Conservation (phyloP, 1,140 invertebrate species). For the Babylonia areolata region DNA sequence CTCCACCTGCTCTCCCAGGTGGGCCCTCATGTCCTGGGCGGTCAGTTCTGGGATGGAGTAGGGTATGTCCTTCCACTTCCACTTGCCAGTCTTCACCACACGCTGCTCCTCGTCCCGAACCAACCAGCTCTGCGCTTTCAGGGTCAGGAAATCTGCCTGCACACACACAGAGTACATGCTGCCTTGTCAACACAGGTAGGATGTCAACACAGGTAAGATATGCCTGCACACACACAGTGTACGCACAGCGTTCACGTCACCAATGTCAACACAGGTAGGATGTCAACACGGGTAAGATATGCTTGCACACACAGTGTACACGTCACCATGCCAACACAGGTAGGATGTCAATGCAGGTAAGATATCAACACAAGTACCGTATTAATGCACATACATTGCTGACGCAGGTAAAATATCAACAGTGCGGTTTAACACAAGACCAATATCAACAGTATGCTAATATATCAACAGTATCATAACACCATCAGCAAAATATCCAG, state of each 20-base stretch:
- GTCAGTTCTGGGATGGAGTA: not conserved
- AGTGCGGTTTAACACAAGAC: no score
- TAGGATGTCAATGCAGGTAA: no score
- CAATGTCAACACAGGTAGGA: no score
- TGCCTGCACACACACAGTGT: not conserved
- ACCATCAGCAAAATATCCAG: no score
- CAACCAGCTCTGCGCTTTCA: not conserved
- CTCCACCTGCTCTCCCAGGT: not conserved
- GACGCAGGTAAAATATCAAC: no score
- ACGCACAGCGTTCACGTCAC: no score
- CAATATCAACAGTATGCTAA: no score
- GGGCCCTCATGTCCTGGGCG: not conserved
- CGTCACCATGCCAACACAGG: no score
- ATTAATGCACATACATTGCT: no score
- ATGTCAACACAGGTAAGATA: not conserved
- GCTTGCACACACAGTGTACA: not conserved
- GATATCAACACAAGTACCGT: no score
- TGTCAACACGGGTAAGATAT: not conserved
- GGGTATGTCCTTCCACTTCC: not conserved
- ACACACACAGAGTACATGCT: not conserved
- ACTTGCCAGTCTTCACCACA: constrained; percentile 1
- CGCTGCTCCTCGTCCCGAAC: not conserved
- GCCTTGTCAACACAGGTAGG: not conserved
- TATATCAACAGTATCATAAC: no score
- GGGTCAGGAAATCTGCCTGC: not conserved